Evolutionary conservation across 2,113 vertebrate genomes (phyloP), one percentile per base, ranked within the genome.

Genomic region (Gymnorhina tibicen): DNA sequence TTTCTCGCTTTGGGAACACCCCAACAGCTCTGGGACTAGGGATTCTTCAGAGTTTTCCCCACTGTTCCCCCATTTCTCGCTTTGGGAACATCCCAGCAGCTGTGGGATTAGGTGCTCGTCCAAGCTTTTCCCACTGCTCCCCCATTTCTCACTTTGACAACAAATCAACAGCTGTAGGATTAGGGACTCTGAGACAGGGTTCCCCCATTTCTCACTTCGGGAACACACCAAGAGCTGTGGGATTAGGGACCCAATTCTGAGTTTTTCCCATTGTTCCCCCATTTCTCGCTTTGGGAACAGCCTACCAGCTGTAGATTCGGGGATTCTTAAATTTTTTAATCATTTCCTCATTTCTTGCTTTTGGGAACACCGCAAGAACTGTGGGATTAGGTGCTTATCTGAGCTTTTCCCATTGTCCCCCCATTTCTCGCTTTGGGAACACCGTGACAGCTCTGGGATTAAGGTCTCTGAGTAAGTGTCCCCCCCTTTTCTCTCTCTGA

Each of bases 91-190:
- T 2, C 1, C 20, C 30, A 23, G 13, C 5, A 79, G 8, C 12
- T 22, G 4, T 44, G 30, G 22, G 3, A 69, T 47, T 4, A 58
- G 28, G 49, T 13, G 10, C 22, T 21, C 53, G 32, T 39, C 42
- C 12, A 22, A 47, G 1, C 5, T 60, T 2, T 62, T 10, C 44
- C 58, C 28, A 22, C 0, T 42, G 41, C 0, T 67, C 69, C 62
- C 79, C 76, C 32, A 60, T 50, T 77, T 82, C 62, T 80, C 5
- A 0, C 62, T 75, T 89, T 87, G 8, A 46, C 59, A 79, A 85
- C 42, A 37, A 9, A 2, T 3, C 21, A 30, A 50, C 1, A 37
- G 3, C 11, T 52, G 47, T 53, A 11, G 41, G 41, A 42, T 42
- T 16, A 15, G 41, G 41, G 41, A 42, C 41, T 42, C 13, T 42